phyloP scores from a whole-genome alignment of 2,888 invertebrate genomes.

The Aspidiotus rigidus region DNA sequence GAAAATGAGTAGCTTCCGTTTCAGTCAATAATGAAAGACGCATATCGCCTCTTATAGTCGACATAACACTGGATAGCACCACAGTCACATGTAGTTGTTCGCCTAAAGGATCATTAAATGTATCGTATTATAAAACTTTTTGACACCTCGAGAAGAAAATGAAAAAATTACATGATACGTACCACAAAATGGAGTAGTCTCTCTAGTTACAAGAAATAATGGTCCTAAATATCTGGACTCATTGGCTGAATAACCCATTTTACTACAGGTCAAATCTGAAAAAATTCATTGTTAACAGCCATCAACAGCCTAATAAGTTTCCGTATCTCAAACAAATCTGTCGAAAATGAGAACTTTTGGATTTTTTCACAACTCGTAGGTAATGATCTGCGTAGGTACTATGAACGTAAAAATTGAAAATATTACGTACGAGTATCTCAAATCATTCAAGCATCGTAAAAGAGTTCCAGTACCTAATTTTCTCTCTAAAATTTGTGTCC shows the following conservation, averaged over 20 bases:
- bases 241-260: conserved; percentile 42
- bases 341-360: too few species aligned
- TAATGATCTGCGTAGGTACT: too few species aligned
- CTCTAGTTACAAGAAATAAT: conserved; percentile 50
- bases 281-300: background rate
- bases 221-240: conserved; percentile 46
- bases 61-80: conserved; percentile 45
- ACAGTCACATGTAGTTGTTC: conserved; percentile 48
- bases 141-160: conserved; percentile 10
- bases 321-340: too few species aligned
- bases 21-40: conserved; percentile 44
- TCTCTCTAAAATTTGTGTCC: too few species aligned
- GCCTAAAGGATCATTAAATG: conserved; percentile 42
- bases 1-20: conserved; percentile 44
- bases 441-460: too few species aligned
- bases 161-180: too few species aligned
- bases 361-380: too few species aligned
- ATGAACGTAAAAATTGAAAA: too few species aligned
- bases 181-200: conserved; percentile 50
- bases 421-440: too few species aligned
- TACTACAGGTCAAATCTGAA: conserved; percentile 39
- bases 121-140: background rate
- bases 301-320: too few species aligned
- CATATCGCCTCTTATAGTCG: conserved; percentile 45
- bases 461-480: too few species aligned